Base-by-base conservation (phyloP, 2,888 invertebrate species). In the Andrena marginata region DNA sequence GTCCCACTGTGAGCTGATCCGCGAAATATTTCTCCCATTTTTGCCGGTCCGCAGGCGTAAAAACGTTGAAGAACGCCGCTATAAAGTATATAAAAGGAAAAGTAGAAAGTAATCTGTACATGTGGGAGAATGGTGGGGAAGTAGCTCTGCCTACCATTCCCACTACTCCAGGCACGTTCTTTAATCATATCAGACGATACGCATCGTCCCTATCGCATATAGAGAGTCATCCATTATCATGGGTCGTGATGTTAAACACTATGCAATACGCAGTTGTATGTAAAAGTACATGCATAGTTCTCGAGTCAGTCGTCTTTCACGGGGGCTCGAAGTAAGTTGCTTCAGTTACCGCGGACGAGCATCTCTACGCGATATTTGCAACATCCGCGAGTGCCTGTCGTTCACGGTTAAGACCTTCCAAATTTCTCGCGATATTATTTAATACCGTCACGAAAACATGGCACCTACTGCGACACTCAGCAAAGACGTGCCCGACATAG, bases 401-500 rank as follows among this genome's bases (percentile, higher is more conserved):
- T 16, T 76, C 48, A 26, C 10, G 3, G 2, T 13, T 49, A 20
- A 2, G 31, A 71, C 26, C 20, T 2, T 16, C 64, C 33, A 8
- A 35, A 1, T 65, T 26, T 8, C 42, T 13, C n/a, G 33, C 26
- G 8, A 2, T 42, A 42, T 13, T 42, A 42, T 5, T 65, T 62
- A n/a, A 8, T 6, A 8, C 33, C 6, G 0, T 0, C 8, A 2
- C 1, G 3, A 35, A 26, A 42, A 48, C 26, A 89, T 89, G 89
- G 77, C 89, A 69, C 42, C 56, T 8, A 20, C 65, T 1, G 8
- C 29, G 2, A 86, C 95, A 85, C 89, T 97, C 68, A 97, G 97
- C 93, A 96, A 95, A 90, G 97, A 98, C 92, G 92, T 97, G 80
- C 97, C 97, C 2, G 98, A 98, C 94, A 98, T 98, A 91, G 98